phyloP scores from a whole-genome alignment of 2,797 vertebrate species.

The Notolepis coatsorum region DNA sequence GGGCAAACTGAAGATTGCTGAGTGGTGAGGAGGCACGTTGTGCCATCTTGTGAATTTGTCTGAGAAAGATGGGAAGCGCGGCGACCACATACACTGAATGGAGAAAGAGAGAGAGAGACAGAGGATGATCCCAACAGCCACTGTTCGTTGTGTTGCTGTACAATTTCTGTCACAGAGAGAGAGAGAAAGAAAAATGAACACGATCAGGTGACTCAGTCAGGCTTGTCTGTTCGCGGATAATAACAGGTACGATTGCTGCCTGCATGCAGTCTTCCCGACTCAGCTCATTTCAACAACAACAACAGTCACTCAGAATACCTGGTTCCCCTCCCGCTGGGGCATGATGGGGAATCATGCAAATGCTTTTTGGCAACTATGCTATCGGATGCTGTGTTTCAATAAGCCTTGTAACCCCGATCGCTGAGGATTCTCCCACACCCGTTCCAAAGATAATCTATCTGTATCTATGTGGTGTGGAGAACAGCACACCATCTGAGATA shows the following conservation, averaged over 20 bases:
- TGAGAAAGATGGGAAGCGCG: constrained; percentile 3
- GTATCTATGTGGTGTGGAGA: constrained; percentile 28
- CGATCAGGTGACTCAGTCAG: constrained; percentile 52
- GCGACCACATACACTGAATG: background rate
- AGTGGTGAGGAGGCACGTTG: constrained; percentile 18
- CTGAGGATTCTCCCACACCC: constrained; percentile 17
- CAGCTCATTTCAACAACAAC: constrained; percentile 48
- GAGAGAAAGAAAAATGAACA: constrained; percentile 44
- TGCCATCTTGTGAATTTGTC: constrained; percentile 27
- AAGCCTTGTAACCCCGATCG: constrained; percentile 38
- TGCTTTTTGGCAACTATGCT: constrained; percentile 44
- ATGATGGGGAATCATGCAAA: constrained; percentile 61
- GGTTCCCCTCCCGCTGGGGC: constrained; percentile 44
- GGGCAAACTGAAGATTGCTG: constrained; percentile 17
- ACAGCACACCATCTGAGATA: background rate
- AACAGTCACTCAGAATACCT: constrained; percentile 29
- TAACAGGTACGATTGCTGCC: constrained; percentile 52
- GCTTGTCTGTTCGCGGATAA: constrained; percentile 36
- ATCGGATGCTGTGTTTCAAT: constrained; percentile 36
- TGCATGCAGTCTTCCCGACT: constrained; percentile 48
- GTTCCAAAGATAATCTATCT: constrained; percentile 14
- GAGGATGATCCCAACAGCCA: constrained; percentile 37
- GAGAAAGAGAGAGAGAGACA: constrained; percentile 20
- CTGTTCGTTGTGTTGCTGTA: constrained; percentile 15
- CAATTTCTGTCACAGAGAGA: constrained; percentile 22